phyloP scores from a whole-genome alignment of 2,113 vertebrate species.

The Neoarius graeffei region DNA sequence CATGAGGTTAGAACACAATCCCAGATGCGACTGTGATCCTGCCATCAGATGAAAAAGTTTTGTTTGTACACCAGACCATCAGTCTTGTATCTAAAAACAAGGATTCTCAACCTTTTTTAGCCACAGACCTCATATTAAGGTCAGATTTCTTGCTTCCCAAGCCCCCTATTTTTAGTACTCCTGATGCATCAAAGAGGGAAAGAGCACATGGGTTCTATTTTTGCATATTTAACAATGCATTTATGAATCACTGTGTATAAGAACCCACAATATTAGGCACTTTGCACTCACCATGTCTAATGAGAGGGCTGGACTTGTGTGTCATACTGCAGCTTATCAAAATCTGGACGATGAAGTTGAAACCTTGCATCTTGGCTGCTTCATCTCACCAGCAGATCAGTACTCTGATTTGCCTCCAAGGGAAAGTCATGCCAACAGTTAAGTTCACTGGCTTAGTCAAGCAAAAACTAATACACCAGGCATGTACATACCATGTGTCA shows the following conservation, averaged over 20 bases:
- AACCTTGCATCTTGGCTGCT: background rate
- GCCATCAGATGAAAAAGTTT: background rate
- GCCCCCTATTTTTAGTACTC: background rate
- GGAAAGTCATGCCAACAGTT: background rate
- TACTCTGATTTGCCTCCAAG: background rate
- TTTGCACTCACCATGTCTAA: background rate
- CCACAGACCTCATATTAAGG: background rate
- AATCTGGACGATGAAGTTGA: background rate
- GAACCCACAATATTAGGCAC: background rate
- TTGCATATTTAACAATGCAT: background rate
- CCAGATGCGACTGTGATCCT: background rate
- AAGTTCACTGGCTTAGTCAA: background rate
- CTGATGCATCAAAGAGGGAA: background rate
- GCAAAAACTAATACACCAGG: background rate
- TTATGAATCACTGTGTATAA: background rate
- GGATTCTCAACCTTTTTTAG: background rate
- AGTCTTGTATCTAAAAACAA: background rate
- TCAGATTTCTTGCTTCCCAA: background rate
- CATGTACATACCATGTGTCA: background rate
- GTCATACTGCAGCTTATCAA: background rate
- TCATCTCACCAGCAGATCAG: background rate
- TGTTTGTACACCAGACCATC: background rate
- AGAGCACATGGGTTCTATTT: background rate
- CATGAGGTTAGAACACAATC: background rate
- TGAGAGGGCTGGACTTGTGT: background rate